A percentile compares a stretch with the other conserved stretches of the same genome.
Evolutionary conservation across 2,113 vertebrate species (phyloP).

Genomic region (Scalopus aquaticus): DNA sequence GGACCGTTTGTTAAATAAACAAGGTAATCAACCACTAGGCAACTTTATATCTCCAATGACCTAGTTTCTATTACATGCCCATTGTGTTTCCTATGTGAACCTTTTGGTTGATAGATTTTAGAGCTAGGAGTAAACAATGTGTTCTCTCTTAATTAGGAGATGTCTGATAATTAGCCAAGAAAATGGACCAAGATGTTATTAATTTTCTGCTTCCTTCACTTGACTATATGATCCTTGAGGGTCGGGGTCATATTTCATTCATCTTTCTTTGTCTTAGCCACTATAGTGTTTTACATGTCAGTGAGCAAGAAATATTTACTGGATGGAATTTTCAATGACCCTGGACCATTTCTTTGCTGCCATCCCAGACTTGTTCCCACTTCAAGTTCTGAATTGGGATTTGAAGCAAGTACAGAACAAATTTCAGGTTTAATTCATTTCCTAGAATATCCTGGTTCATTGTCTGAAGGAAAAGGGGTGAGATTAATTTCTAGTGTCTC

Average conservation of each 20-base stretch:
- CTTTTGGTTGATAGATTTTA: slow-evolving; percentile 20
- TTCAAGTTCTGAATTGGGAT: neutral
- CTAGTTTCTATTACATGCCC: neutral
- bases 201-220: slow-evolving; percentile 29
- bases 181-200: neutral
- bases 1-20: neutral
- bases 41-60: neutral
- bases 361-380: neutral
- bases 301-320: neutral
- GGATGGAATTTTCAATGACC: neutral
- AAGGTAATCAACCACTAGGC: neutral
- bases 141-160: neutral
- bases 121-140: neutral
- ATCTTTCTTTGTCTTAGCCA: neutral
- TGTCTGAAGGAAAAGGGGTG: neutral
- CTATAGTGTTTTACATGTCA: neutral
- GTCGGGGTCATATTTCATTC: neutral
- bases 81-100: neutral
- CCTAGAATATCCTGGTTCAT: neutral
- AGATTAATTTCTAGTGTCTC: neutral
- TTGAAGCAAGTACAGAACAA: neutral
- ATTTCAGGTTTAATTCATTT: neutral
- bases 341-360: neutral
- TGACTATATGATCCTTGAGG: neutral
- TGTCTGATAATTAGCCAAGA: neutral